These are phyloP conservation scores for Stratiomys singularior DNA, from an alignment of 2,888 invertebrate genomes.

Conservation along the genomic window DNA sequence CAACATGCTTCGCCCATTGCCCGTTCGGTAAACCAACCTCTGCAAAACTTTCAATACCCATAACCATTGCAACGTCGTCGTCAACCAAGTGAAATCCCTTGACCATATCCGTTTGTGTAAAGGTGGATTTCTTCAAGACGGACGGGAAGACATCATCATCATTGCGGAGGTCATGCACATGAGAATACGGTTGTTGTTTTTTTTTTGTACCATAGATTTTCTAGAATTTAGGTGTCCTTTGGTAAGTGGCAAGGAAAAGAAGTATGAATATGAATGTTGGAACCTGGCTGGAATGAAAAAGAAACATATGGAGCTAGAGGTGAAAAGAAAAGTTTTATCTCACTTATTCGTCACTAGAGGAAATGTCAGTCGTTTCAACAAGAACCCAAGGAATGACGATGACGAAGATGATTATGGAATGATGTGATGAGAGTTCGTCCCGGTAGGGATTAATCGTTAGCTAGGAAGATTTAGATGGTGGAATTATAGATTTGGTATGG, in stretches of 20 bases:
- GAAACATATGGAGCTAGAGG: too few relatives aligned
- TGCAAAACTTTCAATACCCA: too few relatives aligned
- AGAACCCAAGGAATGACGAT: not conserved
- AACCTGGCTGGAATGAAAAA: too few relatives aligned
- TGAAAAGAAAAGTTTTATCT: not conserved
- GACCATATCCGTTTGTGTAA: slow-evolving; percentile 24
- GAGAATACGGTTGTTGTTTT: not conserved
- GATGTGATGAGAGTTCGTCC: slow-evolving; percentile 13
- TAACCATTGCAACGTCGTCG: too few relatives aligned
- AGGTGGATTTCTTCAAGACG: slow-evolving; percentile 12
- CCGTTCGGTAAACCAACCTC: too few relatives aligned
- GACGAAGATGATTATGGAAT: slow-evolving; percentile 2
- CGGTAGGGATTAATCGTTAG: not conserved
- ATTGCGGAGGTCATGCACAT: slow-evolving; percentile 33
- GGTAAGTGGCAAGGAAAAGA: not conserved
- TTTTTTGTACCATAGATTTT: not conserved
- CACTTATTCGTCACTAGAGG: slow-evolving; percentile 3
- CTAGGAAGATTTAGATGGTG: not conserved
- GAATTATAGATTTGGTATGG: not conserved
- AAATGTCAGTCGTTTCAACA: not conserved
- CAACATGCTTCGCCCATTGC: not conserved
- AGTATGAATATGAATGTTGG: too few relatives aligned
- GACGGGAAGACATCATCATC: not conserved
- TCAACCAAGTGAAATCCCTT: slow-evolving; percentile 18
- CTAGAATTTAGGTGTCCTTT: not conserved